Conservation (phyloP, 2,113 vertebrate species). For the Hemicordylus capensis region DNA sequence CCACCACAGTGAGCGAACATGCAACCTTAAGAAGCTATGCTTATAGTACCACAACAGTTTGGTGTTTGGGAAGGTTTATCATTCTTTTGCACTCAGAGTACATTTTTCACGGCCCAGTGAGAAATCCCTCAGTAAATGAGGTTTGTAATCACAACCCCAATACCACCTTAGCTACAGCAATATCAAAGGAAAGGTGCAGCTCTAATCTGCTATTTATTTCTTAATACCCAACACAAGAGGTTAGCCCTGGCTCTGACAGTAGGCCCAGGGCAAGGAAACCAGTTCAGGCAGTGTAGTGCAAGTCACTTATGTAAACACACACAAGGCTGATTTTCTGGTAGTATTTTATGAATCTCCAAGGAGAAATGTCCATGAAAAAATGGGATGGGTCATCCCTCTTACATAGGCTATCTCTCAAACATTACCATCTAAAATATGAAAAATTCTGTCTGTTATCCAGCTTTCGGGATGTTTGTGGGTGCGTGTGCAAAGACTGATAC, state of each 20-base stretch:
- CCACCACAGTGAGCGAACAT: background rate
- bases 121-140: background rate
- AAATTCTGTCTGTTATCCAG: background rate
- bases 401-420: background rate
- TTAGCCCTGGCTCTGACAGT: background rate
- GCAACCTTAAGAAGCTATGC: background rate
- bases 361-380: background rate
- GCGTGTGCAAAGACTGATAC: slow-evolving; percentile 23
- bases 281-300: background rate
- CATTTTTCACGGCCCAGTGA: background rate
- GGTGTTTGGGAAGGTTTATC: background rate
- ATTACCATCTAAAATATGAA: slow-evolving; percentile 44
- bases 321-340: background rate
- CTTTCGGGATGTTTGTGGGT: background rate
- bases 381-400: slow-evolving; percentile 37
- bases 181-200: background rate
- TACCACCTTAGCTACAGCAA: background rate
- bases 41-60: background rate
- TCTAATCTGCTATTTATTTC: background rate
- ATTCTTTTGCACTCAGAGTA: background rate
- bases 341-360: background rate
- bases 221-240: background rate
- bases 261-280: background rate
- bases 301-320: background rate
- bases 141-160: background rate